Evolutionary conservation across 2,888 invertebrate species (phyloP).

Genomic region (Agonopterix heracliana): DNA sequence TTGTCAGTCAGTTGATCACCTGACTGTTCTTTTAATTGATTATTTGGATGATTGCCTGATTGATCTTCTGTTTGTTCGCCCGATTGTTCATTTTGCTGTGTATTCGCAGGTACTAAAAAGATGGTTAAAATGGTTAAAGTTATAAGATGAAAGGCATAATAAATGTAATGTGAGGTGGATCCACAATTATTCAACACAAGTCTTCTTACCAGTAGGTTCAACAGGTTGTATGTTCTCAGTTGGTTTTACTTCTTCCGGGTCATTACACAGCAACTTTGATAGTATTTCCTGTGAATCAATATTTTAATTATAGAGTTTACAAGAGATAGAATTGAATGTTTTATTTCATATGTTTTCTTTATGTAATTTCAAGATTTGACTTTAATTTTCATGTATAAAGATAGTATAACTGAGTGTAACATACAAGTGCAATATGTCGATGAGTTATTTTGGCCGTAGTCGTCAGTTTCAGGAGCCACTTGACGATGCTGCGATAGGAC

Average conservation of each 20-base stretch:
- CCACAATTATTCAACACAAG: not conserved
- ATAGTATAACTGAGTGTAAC: slow-evolving; percentile 5
- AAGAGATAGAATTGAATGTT: too few species aligned
- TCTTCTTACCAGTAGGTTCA: not conserved
- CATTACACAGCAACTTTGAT: slow-evolving; percentile 45
- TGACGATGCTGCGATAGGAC: slow-evolving; percentile 41
- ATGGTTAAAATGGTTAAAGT: not conserved
- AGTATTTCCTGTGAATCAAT: slow-evolving; percentile 43
- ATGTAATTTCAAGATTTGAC: not conserved
- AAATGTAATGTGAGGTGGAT: too few species aligned
- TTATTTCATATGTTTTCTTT: not conserved
- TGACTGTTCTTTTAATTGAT: too few species aligned
- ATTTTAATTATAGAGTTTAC: too few species aligned
- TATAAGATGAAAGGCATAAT: too few species aligned
- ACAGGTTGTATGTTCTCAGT: not conserved
- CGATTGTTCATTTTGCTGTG: not conserved
- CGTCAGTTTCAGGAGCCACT: slow-evolving; percentile 57
- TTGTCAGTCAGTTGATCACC: too few species aligned
- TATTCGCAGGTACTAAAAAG: not conserved
- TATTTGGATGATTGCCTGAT: too few species aligned
- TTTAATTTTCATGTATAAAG: not conserved
- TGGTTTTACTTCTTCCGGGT: slow-evolving; percentile 34
- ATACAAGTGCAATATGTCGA: slow-evolving; percentile 60
- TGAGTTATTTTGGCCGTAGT: slow-evolving; percentile 46
- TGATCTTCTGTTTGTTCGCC: too few species aligned